Percentiles rank a stretch among this genome's conserved stretches.
phyloP scores from a whole-genome alignment of 2,888 invertebrate genomes.

The Sesia bembeciformis region DNA sequence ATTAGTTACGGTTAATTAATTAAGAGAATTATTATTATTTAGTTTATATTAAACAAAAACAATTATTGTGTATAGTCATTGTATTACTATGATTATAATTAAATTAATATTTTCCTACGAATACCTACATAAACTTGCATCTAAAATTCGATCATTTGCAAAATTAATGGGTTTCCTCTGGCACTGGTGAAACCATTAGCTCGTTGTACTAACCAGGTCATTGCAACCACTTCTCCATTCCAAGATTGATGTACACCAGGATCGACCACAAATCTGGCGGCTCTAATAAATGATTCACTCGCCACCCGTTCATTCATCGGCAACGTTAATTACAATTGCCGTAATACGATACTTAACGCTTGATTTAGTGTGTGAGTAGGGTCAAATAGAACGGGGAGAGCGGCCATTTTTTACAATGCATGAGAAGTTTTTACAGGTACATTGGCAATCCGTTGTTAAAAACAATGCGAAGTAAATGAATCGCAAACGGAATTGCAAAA shows the following conservation, averaged over 20 bases:
- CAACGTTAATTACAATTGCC: slow-evolving; percentile 39
- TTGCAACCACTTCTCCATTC: neutral
- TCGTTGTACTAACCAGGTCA: neutral
- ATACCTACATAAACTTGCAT: too few species aligned
- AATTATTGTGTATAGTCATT: too few species aligned
- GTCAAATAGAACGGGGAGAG: slow-evolving; percentile 12
- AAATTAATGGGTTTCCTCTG: neutral
- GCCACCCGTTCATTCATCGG: slow-evolving; percentile 23
- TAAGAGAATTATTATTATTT: too few species aligned
- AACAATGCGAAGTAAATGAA: too few species aligned
- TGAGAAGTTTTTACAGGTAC: too few species aligned
- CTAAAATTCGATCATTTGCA: neutral
- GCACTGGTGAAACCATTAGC: neutral
- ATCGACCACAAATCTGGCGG: slow-evolving; percentile 12
- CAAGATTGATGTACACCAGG: neutral
- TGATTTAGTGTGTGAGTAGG: slow-evolving; percentile 40
- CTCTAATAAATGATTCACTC: slow-evolving; percentile 33
- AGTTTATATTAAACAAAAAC: too few species aligned
- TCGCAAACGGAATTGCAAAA: too few species aligned
- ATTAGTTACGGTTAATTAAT: too few species aligned
- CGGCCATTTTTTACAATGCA: neutral
- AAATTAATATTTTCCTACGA: too few species aligned
- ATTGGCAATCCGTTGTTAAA: too few species aligned
- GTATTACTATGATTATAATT: too few species aligned
- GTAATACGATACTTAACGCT: slow-evolving; percentile 38